Evolutionary conservation across 2,113 vertebrate species (phyloP).

Genomic region (Tor tambroides): DNA sequence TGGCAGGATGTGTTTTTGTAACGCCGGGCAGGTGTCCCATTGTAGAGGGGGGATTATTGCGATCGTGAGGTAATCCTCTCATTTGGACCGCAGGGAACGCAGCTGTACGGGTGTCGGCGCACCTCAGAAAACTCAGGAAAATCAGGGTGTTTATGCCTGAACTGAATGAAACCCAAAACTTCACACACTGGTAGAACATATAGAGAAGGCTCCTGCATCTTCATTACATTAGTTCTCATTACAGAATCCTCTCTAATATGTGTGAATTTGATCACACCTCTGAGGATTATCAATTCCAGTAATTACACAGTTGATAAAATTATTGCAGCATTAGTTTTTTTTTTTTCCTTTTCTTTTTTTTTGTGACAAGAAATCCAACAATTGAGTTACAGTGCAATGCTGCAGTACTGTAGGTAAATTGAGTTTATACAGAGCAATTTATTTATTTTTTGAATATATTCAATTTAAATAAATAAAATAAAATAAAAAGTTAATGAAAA

Average conservation of each 20-base stretch:
- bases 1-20: neutral
- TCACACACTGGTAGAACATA: neutral
- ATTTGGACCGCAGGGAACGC: slow-evolving; percentile 15
- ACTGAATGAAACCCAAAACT: neutral
- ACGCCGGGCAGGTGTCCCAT: slow-evolving; percentile 1
- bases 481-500: no score
- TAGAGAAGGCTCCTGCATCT: neutral
- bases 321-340: neutral
- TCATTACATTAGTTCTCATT: neutral
- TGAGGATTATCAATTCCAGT: neutral
- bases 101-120: slow-evolving; percentile 10
- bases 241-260: neutral
- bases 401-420: neutral
- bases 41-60: slow-evolving; percentile 19
- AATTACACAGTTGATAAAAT: neutral
- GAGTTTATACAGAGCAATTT: no score
- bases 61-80: slow-evolving; percentile 28
- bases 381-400: neutral
- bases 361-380: neutral
- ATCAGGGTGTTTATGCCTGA: neutral
- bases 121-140: neutral
- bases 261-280: neutral
- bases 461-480: no score
- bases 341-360: neutral
- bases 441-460: no score